Percentiles rank a stretch among this genome's conserved stretches.
Conservation (phyloP, 2,888 invertebrate genomes). For the Amblyteles armatorius region DNA sequence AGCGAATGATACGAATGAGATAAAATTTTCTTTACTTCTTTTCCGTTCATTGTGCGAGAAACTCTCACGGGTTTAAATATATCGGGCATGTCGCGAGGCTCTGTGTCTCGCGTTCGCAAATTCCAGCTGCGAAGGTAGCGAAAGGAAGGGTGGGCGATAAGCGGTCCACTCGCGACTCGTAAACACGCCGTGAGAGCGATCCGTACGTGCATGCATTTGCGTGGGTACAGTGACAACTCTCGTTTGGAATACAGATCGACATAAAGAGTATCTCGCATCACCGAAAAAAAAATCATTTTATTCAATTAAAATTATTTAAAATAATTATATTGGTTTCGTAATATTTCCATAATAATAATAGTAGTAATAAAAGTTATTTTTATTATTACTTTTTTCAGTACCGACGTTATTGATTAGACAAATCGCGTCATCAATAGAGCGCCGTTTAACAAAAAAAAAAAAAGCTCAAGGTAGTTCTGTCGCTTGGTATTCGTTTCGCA, state of each 20-base stretch:
- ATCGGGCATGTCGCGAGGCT: not conserved
- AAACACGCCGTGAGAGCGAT: constrained; percentile 22
- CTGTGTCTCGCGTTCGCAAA: constrained; percentile 2
- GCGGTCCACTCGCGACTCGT: constrained; percentile 16
- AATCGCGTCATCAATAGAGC: too few relatives aligned
- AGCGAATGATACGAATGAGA: not conserved
- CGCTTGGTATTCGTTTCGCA: too few relatives aligned
- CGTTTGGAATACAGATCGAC: not conserved
- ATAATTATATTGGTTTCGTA: too few relatives aligned
- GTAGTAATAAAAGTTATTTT: too few relatives aligned
- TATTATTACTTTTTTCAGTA: too few relatives aligned
- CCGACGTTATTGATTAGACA: too few relatives aligned
- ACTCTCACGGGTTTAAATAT: constrained; percentile 2
- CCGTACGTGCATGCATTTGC: not conserved
- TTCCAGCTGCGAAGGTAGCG: constrained; percentile 35
- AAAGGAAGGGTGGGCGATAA: constrained; percentile 43
- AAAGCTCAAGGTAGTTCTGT: too few relatives aligned
- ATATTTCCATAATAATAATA: too few relatives aligned
- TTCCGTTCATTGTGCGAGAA: constrained; percentile 11
- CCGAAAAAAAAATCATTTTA: not conserved
- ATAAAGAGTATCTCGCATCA: not conserved
- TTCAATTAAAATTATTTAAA: not conserved
- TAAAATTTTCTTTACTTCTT: not conserved
- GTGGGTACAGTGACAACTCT: constrained; percentile 17
- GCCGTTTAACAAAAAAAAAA: too few relatives aligned